Evolutionary conservation across 2,888 invertebrate genomes (phyloP), one percentile per base, ranked within the genome.

Genomic region (Abrostola tripartita): DNA sequence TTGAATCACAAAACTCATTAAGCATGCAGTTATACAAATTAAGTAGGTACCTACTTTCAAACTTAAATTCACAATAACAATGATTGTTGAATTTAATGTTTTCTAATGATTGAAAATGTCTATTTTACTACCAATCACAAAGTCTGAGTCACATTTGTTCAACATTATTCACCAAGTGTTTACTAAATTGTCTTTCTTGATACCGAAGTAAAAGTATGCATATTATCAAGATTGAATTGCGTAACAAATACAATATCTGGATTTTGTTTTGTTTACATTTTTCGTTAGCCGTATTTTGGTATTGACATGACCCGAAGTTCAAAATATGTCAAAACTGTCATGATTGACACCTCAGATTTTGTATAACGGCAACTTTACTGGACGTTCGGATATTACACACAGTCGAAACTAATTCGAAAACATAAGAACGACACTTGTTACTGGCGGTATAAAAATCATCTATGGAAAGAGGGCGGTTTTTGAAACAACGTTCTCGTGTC

Each of bases 401-500:
- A 9, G 10, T 14, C 1, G 7, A 24, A 9, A 9, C 9, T 24
- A 5, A 47, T 47, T 47, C 44, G 7, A 49, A 50, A 50, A 35
- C 11, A 36, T 50, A 0, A 11, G 36, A n/a, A 10, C 37, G 24
- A 47, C 38, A 35, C 51, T 58, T 59, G 52, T 61, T 64, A 66
- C 73, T 80, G 78, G 83, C 78, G 60, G 71, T 68, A 38, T 68
- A 52, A 58, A 61, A 77, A 70, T 64, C 72, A 69, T 77, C 75
- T 78, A 77, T 80, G 71, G 42, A 52, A 58, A 74, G 67, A 74
- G 71, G 61, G 75, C 79, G 79, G 72, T 71, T 76, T 82, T 86
- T 88, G 88, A 81, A 88, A 89, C 65, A 87, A 82, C 77, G 79
- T 83, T 72, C 66, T 72, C 59, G 61, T 82, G 87, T 85, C 85